Base-by-base conservation (phyloP, 2,888 invertebrate species). In the Eumacrocentrus americanus region DNA sequence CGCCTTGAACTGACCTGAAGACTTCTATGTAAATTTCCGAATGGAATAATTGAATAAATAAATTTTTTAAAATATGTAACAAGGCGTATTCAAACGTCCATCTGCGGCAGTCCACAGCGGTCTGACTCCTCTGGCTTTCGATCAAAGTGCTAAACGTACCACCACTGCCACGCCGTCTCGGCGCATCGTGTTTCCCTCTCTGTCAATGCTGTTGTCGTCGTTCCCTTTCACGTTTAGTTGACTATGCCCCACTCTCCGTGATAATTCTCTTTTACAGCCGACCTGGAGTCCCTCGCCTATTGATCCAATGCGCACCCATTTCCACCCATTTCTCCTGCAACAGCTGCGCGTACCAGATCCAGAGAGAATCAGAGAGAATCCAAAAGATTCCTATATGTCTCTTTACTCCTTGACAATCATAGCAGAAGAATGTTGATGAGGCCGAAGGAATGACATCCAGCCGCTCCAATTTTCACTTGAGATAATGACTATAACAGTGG, bases 251-350 rank as follows among this genome's bases (percentile, higher is more conserved):
- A 58, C 56, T 56, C 16, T n/a, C n/a, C 20, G 40, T 23, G 11
- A 56, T 47, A 23, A 38, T 14, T 38, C 38, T 38, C 38, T 35
- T 23, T 48, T 23, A 53, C 40, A 37, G 16, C 48, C 42, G 35
- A 54, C 46, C 44, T 35, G 23, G 20, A 59, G 53, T 42, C 54
- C 46, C 37, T 60, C 58, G 22, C 44, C 56, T 70, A 71, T 71
- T 70, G 71, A 71, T 71, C 70, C 67, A 64, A 62, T 70, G 70
- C 68, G 69, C 67, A 63, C 59, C 63, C 64, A 58, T 57, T n/a
- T n/a, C n/a, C 29, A 29, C 29, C 29, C 29, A 29, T 29, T 29
- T 29, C 29, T 29, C 29, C 29, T 29, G 5, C 29, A 29, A 29
- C 29, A 29, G 29, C 29, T 29, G 29, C 29, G 29, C 29, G 29